These are phyloP conservation scores for Climacteris rufus DNA, from an alignment of 2,113 vertebrate genomes.

Conservation along the genomic window DNA sequence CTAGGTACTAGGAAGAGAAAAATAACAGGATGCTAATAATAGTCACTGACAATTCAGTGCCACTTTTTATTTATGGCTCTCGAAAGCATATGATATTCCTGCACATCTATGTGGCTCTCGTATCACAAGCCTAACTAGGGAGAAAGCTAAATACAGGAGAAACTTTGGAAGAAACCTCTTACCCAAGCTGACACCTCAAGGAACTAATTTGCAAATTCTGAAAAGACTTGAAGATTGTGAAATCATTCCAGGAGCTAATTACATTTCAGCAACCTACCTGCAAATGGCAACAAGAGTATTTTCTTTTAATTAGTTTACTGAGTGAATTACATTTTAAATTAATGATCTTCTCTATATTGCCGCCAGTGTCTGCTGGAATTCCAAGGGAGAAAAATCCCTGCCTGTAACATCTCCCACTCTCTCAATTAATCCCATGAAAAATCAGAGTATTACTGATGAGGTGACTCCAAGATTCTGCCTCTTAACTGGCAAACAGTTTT, in stretches of 20 bases:
- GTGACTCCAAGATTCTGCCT: not conserved
- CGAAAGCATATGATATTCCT: not conserved
- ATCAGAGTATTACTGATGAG: not conserved
- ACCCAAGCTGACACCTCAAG: not conserved
- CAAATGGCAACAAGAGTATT: conserved; percentile 45
- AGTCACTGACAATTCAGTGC: not conserved
- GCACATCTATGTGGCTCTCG: rapidly evolving
- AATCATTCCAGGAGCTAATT: conserved; percentile 31
- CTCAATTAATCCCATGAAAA: not conserved
- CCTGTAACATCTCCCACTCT: not conserved
- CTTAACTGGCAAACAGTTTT: not conserved
- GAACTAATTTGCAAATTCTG: conserved; percentile 13
- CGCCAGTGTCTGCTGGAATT: conserved; percentile 33
- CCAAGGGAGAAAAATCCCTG: conserved; percentile 19
- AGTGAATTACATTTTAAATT: conserved; percentile 49
- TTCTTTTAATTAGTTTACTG: conserved; percentile 50
- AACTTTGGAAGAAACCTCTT: not conserved
- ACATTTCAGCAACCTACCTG: conserved; percentile 22
- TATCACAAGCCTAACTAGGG: not conserved
- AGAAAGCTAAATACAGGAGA: not conserved
- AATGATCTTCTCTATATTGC: conserved; percentile 7
- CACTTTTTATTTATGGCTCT: not conserved
- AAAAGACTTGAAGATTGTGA: not conserved
- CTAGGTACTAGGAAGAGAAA: not conserved
- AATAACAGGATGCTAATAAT: conserved; percentile 4